phyloP scores from a whole-genome alignment of 2,113 vertebrate species.

The Hipposideros armiger region DNA sequence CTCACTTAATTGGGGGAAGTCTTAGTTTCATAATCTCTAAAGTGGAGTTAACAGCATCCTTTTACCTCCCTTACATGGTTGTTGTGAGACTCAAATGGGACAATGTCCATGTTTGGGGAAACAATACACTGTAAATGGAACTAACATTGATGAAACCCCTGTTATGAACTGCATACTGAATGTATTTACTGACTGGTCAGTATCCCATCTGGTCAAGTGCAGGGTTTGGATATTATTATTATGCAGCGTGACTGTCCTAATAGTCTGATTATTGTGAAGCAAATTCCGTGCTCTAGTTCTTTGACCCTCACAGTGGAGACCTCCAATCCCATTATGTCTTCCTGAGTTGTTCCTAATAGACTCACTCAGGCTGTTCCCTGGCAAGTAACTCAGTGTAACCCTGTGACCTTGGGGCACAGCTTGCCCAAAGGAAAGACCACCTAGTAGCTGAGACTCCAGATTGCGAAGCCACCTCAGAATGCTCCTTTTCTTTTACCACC shows the following conservation, averaged over 20 bases:
- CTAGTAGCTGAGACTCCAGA: slow-evolving; percentile 49
- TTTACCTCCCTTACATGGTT: neutral
- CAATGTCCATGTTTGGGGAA: neutral
- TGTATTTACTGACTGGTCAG: neutral
- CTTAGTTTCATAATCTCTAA: slow-evolving; percentile 41
- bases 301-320: slow-evolving; percentile 57
- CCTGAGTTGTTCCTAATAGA: slow-evolving; percentile 66
- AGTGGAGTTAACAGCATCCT: neutral
- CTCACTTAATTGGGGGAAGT: neutral
- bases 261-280: slow-evolving; percentile 51
- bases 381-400: slow-evolving; percentile 14
- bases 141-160: neutral
- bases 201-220: neutral
- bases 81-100: neutral
- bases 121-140: neutral
- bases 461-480: neutral
- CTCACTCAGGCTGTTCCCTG: neutral
- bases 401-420: slow-evolving; percentile 45
- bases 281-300: slow-evolving; percentile 57
- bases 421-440: slow-evolving; percentile 36
- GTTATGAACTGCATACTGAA: neutral
- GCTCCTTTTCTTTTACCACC: neutral
- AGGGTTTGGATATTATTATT: neutral
- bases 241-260: neutral
- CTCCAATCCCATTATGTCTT: slow-evolving; percentile 73